These are phyloP conservation scores for Corbicula japonica DNA, from an alignment of 2,888 invertebrate genomes.

Conservation along the genomic window DNA sequence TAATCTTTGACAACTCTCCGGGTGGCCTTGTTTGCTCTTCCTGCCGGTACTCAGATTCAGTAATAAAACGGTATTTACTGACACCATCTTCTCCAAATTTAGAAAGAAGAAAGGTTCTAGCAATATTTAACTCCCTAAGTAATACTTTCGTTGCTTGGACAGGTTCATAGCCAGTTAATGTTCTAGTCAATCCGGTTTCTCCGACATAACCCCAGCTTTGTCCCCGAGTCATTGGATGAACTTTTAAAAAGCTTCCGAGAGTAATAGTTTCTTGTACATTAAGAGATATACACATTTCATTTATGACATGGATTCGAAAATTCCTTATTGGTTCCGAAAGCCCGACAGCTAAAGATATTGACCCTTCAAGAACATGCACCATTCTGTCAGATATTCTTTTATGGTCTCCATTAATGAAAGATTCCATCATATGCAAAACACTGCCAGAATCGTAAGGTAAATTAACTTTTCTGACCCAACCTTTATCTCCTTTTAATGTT, in stretches of 20 bases:
- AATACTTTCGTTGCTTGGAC: background rate
- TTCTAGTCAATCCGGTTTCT: slow-evolving; percentile 1
- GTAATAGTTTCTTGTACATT: background rate
- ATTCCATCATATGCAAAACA: background rate
- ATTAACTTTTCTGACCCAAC: background rate
- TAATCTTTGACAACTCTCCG: background rate
- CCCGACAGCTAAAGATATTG: slow-evolving; percentile 2
- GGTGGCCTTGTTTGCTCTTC: background rate
- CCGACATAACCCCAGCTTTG: slow-evolving; percentile 12
- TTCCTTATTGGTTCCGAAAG: slow-evolving; percentile 1
- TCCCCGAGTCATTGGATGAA: slow-evolving; percentile 20
- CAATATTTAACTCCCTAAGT: slow-evolving; percentile 5
- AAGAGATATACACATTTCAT: background rate
- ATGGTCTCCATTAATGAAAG: background rate
- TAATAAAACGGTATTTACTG: slow-evolving; percentile 1
- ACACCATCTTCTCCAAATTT: background rate
- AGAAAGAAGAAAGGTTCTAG: slow-evolving; percentile 1
- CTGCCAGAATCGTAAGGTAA: background rate
- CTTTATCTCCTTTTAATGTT: background rate
- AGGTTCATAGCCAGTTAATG: background rate
- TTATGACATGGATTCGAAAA: background rate
- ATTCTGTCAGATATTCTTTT: background rate
- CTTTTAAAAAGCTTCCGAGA: background rate
- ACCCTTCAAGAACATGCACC: slow-evolving; percentile 1
- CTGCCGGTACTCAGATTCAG: slow-evolving; percentile 1